These are phyloP conservation scores for Vidua chalybeata DNA, from an alignment of 2,113 vertebrate species.

Conservation along the genomic window DNA sequence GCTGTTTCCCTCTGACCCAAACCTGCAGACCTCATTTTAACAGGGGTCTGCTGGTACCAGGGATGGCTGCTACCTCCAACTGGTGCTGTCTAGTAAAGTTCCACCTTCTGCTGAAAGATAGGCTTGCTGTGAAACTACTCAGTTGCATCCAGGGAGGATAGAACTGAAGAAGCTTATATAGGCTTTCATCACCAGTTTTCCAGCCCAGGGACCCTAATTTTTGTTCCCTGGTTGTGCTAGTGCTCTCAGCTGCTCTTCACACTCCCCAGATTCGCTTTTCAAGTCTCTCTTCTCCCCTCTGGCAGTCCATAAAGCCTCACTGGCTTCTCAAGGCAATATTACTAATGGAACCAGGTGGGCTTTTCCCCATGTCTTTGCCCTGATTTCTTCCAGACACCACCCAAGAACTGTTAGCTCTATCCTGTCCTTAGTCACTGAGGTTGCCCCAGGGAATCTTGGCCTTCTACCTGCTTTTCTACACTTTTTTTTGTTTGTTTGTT, in stretches of 20 bases:
- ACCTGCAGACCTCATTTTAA: not conserved
- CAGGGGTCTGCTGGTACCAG: not conserved
- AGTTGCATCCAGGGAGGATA: not conserved
- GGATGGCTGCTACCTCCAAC: not conserved
- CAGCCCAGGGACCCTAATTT: not conserved
- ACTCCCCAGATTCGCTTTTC: not conserved
- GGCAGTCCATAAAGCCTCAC: not conserved
- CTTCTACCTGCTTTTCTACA: not conserved
- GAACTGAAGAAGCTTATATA: not conserved
- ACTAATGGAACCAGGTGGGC: not conserved
- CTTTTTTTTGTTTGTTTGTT: not conserved
- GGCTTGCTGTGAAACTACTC: not conserved
- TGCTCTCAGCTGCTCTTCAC: not conserved
- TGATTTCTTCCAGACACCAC: not conserved
- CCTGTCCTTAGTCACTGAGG: not conserved
- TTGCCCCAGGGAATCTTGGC: not conserved
- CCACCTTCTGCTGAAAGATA: not conserved
- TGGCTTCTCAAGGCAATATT: not conserved
- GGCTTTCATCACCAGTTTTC: not conserved
- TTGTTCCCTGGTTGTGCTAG: not conserved
- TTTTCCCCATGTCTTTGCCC: not conserved
- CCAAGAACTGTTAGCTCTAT: not conserved
- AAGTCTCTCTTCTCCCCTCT: not conserved
- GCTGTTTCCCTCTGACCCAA: not conserved
- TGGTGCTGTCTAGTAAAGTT: not conserved